Conservation (phyloP, 2,113 vertebrate genomes). For the Sander vitreus region DNA sequence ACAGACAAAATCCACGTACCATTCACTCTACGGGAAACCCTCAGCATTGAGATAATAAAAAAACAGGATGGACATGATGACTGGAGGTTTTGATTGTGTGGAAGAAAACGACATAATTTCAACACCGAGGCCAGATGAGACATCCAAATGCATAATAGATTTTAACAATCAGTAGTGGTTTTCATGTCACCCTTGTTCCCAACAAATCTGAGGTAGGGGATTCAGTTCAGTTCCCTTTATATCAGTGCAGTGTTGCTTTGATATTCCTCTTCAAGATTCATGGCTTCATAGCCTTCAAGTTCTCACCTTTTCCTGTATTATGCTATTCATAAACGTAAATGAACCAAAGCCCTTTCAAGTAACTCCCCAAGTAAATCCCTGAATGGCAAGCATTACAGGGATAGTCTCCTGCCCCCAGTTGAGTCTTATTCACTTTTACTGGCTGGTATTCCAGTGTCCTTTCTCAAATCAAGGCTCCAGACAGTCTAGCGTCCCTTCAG, state of each 20-base stretch:
- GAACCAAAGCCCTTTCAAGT: constrained; percentile 61
- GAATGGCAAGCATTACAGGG: constrained; percentile 53
- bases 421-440: constrained; percentile 26
- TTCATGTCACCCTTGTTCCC: constrained; percentile 50
- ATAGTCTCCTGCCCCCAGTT: constrained; percentile 17
- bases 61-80: constrained; percentile 22
- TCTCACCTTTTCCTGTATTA: constrained; percentile 39
- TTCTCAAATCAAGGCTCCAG: neutral
- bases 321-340: constrained; percentile 48
- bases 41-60: constrained; percentile 31
- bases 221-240: constrained; percentile 52
- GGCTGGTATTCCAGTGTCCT: constrained; percentile 27
- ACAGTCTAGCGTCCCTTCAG: constrained; percentile 88
- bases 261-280: constrained; percentile 36
- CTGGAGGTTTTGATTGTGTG: constrained; percentile 50
- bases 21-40: neutral
- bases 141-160: constrained; percentile 69
- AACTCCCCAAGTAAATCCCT: constrained; percentile 63
- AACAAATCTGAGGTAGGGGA: constrained; percentile 57
- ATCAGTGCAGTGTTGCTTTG: constrained; percentile 67
- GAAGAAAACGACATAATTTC: constrained; percentile 57
- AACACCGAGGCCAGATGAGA: constrained; percentile 47
- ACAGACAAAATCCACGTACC: neutral
- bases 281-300: constrained; percentile 46
- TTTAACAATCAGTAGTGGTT: constrained; percentile 68